These are phyloP conservation scores for Dynastes tityus DNA, from an alignment of 2,888 invertebrate species.

Conservation along the genomic window DNA sequence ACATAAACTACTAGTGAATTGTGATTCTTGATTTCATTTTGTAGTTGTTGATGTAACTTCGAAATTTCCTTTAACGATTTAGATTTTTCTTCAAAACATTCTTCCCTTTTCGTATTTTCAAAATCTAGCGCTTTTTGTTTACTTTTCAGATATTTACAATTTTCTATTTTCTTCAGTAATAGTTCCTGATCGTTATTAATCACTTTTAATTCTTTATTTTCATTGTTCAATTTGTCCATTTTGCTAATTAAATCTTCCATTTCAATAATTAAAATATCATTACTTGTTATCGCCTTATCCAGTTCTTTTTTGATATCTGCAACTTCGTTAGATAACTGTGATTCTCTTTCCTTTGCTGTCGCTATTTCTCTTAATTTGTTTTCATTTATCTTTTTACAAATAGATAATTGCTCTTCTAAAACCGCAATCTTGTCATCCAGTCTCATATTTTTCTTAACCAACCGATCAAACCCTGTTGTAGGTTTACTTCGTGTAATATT, in stretches of 20 bases:
- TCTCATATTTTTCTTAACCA: constrained; percentile 37
- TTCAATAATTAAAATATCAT: constrained; percentile 1
- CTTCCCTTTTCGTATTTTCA: neutral
- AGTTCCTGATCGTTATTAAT: neutral
- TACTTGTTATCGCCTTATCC: constrained; percentile 10
- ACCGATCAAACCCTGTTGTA: constrained; percentile 23
- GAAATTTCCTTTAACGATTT: neutral
- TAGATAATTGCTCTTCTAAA: constrained; percentile 34
- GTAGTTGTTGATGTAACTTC: neutral
- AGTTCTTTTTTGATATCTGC: constrained; percentile 11
- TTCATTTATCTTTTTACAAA: neutral
- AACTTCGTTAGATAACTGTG: neutral
- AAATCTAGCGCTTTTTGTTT: neutral
- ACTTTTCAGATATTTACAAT: neutral
- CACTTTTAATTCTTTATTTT: constrained; percentile 21
- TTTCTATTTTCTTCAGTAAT: neutral
- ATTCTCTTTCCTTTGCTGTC: constrained; percentile 8
- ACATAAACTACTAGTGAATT: neutral
- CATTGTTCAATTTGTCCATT: constrained; percentile 21
- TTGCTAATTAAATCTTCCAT: constrained; percentile 15
- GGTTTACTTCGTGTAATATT: neutral
- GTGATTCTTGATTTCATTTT: constrained; percentile 4
- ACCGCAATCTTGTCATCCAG: constrained; percentile 36
- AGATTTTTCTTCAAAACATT: neutral
- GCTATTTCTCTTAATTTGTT: constrained; percentile 12